phyloP scores from a whole-genome alignment of 2,888 invertebrate species.

The Marronus borbonicus region DNA sequence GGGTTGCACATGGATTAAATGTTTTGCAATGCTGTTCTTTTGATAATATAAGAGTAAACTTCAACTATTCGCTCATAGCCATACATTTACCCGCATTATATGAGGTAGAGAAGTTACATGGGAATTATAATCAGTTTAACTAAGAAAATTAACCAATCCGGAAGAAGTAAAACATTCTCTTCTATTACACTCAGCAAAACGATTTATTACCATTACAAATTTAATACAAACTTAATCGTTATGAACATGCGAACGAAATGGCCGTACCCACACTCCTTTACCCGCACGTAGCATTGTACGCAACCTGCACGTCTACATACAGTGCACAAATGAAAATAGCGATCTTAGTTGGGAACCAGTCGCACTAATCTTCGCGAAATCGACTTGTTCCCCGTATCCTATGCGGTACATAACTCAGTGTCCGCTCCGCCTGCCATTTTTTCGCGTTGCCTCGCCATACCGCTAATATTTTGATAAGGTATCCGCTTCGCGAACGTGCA shows the following conservation, averaged over 20 bases:
- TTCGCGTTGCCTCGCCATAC: conserved; percentile 23
- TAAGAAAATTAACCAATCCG: not conserved
- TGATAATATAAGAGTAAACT: too few species aligned
- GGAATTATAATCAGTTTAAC: not conserved
- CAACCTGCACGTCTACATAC: not conserved
- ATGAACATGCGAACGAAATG: conserved; percentile 9
- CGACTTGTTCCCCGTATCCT: conserved; percentile 12
- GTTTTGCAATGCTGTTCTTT: too few species aligned
- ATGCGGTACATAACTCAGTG: conserved; percentile 29
- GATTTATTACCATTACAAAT: conserved; percentile 18
- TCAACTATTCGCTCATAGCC: too few species aligned
- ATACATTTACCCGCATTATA: too few species aligned
- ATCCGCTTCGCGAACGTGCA: conserved; percentile 13
- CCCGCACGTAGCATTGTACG: not conserved
- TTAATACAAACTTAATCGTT: conserved; percentile 29
- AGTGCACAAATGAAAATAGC: conserved; percentile 24
- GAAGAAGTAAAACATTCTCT: conserved; percentile 22
- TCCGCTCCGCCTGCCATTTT: conserved; percentile 32
- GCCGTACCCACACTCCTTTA: not conserved
- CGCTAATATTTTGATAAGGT: conserved; percentile 44
- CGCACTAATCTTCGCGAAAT: conserved; percentile 36
- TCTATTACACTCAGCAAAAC: conserved; percentile 12
- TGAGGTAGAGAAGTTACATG: too few species aligned
- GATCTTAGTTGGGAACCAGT: conserved; percentile 28
- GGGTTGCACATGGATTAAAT: too few species aligned